Conservation (phyloP, 1,140 invertebrate species). For the Pseudomyrmex dendroicus region DNA sequence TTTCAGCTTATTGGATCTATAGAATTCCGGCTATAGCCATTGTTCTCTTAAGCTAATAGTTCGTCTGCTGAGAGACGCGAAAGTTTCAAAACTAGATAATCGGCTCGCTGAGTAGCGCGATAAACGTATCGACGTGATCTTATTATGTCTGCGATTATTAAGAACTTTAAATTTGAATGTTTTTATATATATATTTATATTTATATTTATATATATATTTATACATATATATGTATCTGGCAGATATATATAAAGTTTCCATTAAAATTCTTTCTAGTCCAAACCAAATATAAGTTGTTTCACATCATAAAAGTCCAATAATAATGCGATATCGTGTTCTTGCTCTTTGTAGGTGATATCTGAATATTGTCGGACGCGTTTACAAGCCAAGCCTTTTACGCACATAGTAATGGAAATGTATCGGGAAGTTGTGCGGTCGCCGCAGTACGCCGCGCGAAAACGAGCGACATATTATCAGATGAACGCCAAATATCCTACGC, state of each 20-base stretch:
- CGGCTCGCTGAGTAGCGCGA: constrained; percentile 24
- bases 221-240: neutral
- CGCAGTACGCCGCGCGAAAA: constrained; percentile 80
- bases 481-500: constrained; percentile 44
- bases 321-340: constrained; percentile 24
- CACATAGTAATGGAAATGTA: constrained; percentile 88
- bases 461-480: constrained; percentile 70
- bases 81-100: constrained; percentile 66
- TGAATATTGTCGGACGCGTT: constrained; percentile 85
- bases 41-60: constrained; percentile 65
- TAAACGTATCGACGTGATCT: constrained; percentile 57
- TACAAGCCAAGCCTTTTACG: constrained; percentile 86
- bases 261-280: neutral
- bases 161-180: constrained; percentile 46
- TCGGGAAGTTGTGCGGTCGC: constrained; percentile 84
- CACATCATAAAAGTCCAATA: neutral
- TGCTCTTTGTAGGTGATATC: constrained; percentile 86
- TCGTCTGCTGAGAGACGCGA: constrained; percentile 34
- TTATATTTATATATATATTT: constrained; percentile 9
- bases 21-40: constrained; percentile 56
- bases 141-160: constrained; percentile 44
- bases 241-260: neutral
- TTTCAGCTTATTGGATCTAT: constrained; percentile 43
- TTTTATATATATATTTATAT: neutral
- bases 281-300: neutral